Base-by-base conservation (phyloP, 2,888 invertebrate genomes). In the Electrophaes corylata region DNA sequence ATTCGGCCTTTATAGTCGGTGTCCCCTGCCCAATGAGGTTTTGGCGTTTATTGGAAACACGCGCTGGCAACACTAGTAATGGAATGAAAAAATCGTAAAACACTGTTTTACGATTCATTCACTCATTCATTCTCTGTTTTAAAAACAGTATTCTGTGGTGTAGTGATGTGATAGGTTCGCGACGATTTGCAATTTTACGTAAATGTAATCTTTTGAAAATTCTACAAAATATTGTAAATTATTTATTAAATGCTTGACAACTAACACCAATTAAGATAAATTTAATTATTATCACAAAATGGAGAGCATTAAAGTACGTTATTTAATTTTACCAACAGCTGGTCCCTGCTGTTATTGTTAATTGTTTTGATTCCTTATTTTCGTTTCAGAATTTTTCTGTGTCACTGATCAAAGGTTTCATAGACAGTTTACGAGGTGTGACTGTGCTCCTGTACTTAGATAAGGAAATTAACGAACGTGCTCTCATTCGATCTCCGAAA, bases 341-440 rank as follows among this genome's bases (percentile, higher is more conserved):
- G 56, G 37, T 37, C 48, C 44, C 54, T 50, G 52, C 56, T 56
- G 52, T 58, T 49, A 58, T 55, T 63, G 50, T 66, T 67, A 70
- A 65, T 73, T 75, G 69, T 71, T 75, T 56, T 66, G 57, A 54
- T 37, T 60, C 29, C 16, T 33, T 62, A 55, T 76, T 76, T 73
- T 78, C 76, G 73, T 92, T 93, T 70, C 86, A 95, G 95, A 93
- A 93, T 79, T 93, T 95, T 79, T 82, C 93, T 58, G 86, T 92
- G 73, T 94, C 95, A 56, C 86, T 95, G 70, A 92, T 94, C 70
- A 94, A 94, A 81, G 97, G 97, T 4, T 90, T 96, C 62, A 92
- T 94, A 76, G 97, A 97, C 83, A 97, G 97, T 82, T 92, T 96
- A 65, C 94, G 94, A 74, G 97, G 97, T 64, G 94, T 95, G 72